Conservation (phyloP, 2,113 vertebrate genomes). For the Cricetomys ansorgei region DNA sequence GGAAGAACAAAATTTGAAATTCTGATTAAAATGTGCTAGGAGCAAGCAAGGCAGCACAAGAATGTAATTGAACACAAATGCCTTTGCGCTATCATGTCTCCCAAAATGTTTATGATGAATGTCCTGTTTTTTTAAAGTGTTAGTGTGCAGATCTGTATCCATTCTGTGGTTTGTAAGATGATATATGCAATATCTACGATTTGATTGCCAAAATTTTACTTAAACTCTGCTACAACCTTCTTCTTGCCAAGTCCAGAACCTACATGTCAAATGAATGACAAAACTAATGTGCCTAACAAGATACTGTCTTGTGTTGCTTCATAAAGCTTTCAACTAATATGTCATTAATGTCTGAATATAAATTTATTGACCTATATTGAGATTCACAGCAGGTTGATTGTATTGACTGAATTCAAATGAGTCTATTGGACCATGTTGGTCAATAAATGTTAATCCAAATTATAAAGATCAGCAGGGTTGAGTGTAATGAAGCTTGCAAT, state of each 20-base stretch:
- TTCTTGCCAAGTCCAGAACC: constrained; percentile 43
- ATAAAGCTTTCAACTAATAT: constrained; percentile 76
- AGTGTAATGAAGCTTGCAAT: constrained; percentile 67
- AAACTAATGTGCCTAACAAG: constrained; percentile 72
- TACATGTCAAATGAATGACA: constrained; percentile 77
- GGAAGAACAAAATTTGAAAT: constrained; percentile 62
- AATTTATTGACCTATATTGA: constrained; percentile 75
- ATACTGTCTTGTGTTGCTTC: constrained; percentile 66
- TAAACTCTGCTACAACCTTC: constrained; percentile 62
- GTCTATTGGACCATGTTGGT: constrained; percentile 60
- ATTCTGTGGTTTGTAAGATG: constrained; percentile 8
- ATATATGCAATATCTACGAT: constrained; percentile 33
- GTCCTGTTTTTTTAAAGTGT: constrained; percentile 12
- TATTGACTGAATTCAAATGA: constrained; percentile 69
- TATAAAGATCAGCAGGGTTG: constrained; percentile 50
- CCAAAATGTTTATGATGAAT: background rate
- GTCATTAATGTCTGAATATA: constrained; percentile 69
- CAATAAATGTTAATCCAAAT: constrained; percentile 77
- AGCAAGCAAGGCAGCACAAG: constrained; percentile 64
- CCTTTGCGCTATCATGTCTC: constrained; percentile 18
- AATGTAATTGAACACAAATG: constrained; percentile 9
- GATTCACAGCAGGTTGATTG: constrained; percentile 64
- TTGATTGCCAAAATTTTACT: constrained; percentile 61
- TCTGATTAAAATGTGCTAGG: constrained; percentile 70
- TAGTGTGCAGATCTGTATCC: constrained; percentile 33